Evolutionary conservation across 1,140 invertebrate genomes (phyloP), one percentile per base, ranked within the genome.

Genomic region (Pristionchus pacificus): DNA sequence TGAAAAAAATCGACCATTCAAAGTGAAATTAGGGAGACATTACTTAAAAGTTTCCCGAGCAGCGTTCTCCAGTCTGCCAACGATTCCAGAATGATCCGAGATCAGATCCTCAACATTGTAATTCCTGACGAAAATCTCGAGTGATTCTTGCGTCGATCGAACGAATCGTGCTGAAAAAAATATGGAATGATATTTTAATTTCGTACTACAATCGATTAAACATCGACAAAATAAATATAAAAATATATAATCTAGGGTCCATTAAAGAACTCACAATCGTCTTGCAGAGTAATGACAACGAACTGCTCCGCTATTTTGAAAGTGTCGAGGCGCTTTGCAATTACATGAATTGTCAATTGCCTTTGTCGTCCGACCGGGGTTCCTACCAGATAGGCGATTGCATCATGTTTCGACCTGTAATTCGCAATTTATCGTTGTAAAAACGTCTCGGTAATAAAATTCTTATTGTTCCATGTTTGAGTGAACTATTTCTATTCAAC

Each of bases 231-330:
- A 65, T 1, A 2, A 29, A 2, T 6, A 24, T 27, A n/a, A 70
- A 72, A 30, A 30, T 70, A 15, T 1, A 24, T 13, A n/a, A 33
- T n/a, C 1, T 24, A 14, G n/a, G n/a, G n/a, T n/a, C n/a, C n/a
- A n/a, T n/a, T n/a, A n/a, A n/a, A n/a, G n/a, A n/a, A 59, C 29
- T 61, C 49, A 79, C 77, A 25, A 66, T 79, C 78, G 38, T 82
- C 80, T 59, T 69, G 68, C n/a, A 79, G 67, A 10, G 77, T 29
- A 33, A 79, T 71, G 28, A 71, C 76, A 29, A 83, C 60, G 58
- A 71, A 78, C 59, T 79, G 80, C 55, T 83, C 80, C 1, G 71
- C 68, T 14, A 61, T 83, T 69, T 77, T 59, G 61, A 77, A 82
- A 3, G 55, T 81, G 58, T 80, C 78, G 2, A 75, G 32, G 13